Evolutionary conservation across 2,888 invertebrate species (phyloP), one percentile per base, ranked within the genome.

Genomic region (Erebia ligea): DNA sequence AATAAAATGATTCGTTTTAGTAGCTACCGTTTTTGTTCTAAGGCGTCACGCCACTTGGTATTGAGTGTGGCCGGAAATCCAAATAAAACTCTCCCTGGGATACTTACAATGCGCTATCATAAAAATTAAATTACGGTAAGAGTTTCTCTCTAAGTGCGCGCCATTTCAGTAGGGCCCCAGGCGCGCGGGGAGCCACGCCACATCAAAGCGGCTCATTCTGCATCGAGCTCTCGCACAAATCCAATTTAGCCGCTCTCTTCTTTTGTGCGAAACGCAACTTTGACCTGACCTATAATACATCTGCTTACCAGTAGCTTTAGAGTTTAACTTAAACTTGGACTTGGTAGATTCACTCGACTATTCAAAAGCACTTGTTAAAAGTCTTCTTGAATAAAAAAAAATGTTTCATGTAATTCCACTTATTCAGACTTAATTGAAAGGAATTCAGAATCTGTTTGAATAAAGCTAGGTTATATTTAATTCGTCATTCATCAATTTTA

Each of bases 91-190:
- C 85, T 85, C 86, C 77, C 82, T 78, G 82, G 84, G 86, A 86
- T 86, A 87, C 87, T 91, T 86, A 90, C 91, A 91, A 89, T 91
- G 88, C 87, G 88, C 88, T 91, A 92, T 92, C 90, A 92, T 90
- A 91, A 91, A 92, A 93, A 92, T 92, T 91, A 90, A 92, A 92
- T 93, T 91, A 92, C 87, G 84, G 86, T 87, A 86, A 89, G 88
- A 91, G 88, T 89, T 90, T 87, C 87, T 85, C 82, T 86, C 86
- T 89, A 91, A 92, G 91, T 91, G 91, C 87, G 84, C 89, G 85
- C 88, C 89, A 88, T 89, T 90, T 89, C 82, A 87, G 84, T 79
- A 82, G 82, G 79, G 81, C 76, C 81, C 77, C 81, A 78, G 80
- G 78, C 80, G 81, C 78, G 80, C 77, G 77, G 81, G 81, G 83